Evolutionary conservation across 1,140 invertebrate species (phyloP).

Genomic region (Holotrichia oblita): DNA sequence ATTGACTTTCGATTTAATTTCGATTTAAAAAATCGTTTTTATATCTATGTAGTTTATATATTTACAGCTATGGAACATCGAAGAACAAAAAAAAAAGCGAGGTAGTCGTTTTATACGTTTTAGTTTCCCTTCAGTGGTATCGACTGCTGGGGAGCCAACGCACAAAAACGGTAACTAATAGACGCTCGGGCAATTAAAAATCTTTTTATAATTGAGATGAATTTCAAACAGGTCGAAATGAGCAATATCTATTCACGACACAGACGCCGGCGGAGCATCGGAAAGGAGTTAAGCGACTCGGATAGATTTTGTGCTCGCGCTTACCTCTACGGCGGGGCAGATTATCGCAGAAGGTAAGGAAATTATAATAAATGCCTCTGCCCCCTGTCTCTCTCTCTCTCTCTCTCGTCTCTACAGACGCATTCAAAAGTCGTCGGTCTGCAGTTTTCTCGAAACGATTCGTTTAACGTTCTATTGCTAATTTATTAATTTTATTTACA

Average conservation of each 20-base stretch:
- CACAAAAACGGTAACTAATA: slow-evolving; percentile 49
- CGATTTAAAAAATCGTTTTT: too few relatives aligned
- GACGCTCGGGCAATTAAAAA: slow-evolving; percentile 53
- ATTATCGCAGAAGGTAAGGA: not conserved
- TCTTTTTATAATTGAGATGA: slow-evolving; percentile 55
- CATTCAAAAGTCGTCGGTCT: slow-evolving; percentile 51
- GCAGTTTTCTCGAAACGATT: too few relatives aligned
- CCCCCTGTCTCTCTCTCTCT: too few relatives aligned
- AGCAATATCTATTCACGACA: slow-evolving; percentile 53
- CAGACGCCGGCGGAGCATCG: slow-evolving; percentile 3
- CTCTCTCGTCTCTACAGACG: not conserved
- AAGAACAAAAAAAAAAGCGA: too few relatives aligned
- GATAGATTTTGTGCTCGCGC: not conserved
- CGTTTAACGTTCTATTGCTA: slow-evolving; percentile 36
- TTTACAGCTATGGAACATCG: too few relatives aligned
- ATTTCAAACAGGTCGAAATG: slow-evolving; percentile 51
- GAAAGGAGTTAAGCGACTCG: not conserved
- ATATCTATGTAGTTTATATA: too few relatives aligned
- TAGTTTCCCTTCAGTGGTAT: too few relatives aligned
- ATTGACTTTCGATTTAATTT: too few relatives aligned
- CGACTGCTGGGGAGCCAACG: not conserved
- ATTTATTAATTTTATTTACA: too few relatives aligned
- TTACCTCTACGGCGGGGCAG: not conserved
- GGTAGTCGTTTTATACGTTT: too few relatives aligned
- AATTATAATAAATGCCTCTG: not conserved